These are phyloP conservation scores for Drosophila aldrichi DNA, from an alignment of 2,888 invertebrate genomes.

Conservation along the genomic window DNA sequence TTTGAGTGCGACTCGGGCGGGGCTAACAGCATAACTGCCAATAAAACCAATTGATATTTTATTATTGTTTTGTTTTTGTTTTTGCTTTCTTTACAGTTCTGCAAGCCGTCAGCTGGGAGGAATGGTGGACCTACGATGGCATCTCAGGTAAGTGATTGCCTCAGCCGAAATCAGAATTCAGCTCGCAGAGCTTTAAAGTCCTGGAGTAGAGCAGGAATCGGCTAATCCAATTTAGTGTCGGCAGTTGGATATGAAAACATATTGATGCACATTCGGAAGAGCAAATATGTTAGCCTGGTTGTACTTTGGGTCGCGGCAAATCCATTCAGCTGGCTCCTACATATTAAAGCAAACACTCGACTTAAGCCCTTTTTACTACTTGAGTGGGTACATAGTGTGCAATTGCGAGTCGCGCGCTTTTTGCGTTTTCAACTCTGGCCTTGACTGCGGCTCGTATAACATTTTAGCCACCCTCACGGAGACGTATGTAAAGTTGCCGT, in stretches of 20 bases:
- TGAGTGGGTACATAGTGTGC: slow-evolving; percentile 2
- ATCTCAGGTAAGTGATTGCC: slow-evolving; percentile 91
- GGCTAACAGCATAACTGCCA: slow-evolving; percentile 26
- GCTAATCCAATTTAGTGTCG: slow-evolving; percentile 1
- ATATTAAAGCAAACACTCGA: slow-evolving; percentile 14
- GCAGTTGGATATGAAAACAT: not conserved
- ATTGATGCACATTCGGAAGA: not conserved
- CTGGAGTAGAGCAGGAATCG: not conserved
- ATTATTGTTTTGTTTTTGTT: slow-evolving; percentile 3
- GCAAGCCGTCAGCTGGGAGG: slow-evolving; percentile 91
- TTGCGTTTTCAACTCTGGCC: not conserved
- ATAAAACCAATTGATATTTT: slow-evolving; percentile 36
- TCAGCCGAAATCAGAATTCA: not conserved
- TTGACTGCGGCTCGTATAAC: slow-evolving; percentile 8
- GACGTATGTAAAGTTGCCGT: slow-evolving; percentile 12
- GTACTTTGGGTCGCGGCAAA: not conserved
- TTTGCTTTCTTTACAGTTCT: slow-evolving; percentile 71
- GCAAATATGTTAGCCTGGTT: not conserved
- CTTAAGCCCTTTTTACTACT: slow-evolving; percentile 12
- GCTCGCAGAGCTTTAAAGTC: not conserved
- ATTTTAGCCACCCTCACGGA: slow-evolving; percentile 4
- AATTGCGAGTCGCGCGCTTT: slow-evolving; percentile 5
- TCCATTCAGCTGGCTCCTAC: not conserved
- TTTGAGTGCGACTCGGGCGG: not conserved
- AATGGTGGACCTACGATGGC: slow-evolving; percentile 98